Evolutionary conservation across 2,797 vertebrate species (phyloP).

Genomic region (Novumbra hubbsi): DNA sequence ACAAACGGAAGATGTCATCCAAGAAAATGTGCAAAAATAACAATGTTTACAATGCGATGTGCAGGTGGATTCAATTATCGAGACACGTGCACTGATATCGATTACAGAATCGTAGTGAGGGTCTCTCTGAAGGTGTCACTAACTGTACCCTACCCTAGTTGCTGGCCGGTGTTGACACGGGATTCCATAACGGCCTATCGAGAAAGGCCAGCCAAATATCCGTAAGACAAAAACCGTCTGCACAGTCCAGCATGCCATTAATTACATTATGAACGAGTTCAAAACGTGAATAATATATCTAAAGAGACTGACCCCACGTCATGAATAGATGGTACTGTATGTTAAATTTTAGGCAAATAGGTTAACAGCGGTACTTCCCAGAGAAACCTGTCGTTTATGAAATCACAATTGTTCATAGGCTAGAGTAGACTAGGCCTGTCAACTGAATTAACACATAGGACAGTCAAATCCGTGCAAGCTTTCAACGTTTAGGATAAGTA

Average conservation of each 20-base stretch:
- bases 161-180: slow-evolving; percentile 55
- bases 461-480: neutral
- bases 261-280: neutral
- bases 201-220: slow-evolving; percentile 51
- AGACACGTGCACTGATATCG: slow-evolving; percentile 48
- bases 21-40: neutral
- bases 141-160: slow-evolving; percentile 53
- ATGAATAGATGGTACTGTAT: neutral
- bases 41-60: slow-evolving; percentile 6
- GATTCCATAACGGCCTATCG: slow-evolving; percentile 58
- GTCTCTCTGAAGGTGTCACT: slow-evolving; percentile 59
- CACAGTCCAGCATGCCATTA: slow-evolving; percentile 4
- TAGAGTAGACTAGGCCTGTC: neutral
- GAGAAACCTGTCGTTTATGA: neutral
- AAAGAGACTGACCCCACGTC: neutral
- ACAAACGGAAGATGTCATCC: neutral
- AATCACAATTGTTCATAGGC: neutral
- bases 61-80: slow-evolving; percentile 24
- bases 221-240: slow-evolving; percentile 21
- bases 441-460: neutral
- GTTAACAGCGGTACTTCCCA: neutral
- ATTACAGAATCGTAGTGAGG: slow-evolving; percentile 42
- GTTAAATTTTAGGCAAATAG: neutral
- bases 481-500: neutral
- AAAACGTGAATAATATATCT: neutral